Evolutionary conservation across 2,888 invertebrate species (phyloP).

Genomic region (Anthrax anthrax): DNA sequence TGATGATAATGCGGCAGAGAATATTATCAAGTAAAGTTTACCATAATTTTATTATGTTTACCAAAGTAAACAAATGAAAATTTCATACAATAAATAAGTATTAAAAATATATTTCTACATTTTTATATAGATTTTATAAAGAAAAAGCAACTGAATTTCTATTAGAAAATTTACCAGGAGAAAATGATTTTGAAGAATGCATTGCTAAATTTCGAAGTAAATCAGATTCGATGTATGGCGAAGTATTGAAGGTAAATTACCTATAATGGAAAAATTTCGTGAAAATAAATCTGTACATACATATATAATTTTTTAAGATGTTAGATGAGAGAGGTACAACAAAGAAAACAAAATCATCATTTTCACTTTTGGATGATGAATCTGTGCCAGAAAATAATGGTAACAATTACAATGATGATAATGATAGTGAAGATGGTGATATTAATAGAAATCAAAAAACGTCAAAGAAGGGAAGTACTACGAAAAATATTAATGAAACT

Average conservation of each 20-base stretch:
- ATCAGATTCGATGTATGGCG: conserved; percentile 7
- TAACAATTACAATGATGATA: conserved; percentile 28
- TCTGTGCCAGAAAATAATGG: too few species aligned
- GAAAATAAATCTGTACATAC: too few species aligned
- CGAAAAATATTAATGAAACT: conserved; percentile 5
- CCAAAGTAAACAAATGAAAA: too few species aligned
- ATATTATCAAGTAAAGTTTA: conserved; percentile 30
- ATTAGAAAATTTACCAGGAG: conserved; percentile 34
- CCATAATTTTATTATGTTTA: background rate
- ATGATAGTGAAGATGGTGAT: conserved; percentile 29
- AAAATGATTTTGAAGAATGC: conserved; percentile 37
- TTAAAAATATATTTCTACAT: background rate
- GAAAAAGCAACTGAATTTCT: conserved; percentile 38
- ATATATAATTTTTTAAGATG: conserved; percentile 6
- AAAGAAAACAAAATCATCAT: conserved; percentile 2
- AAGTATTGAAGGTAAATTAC: conserved; percentile 8
- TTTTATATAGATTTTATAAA: conserved; percentile 35
- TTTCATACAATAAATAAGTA: background rate
- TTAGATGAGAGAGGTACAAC: conserved; percentile 9
- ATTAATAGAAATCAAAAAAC: background rate
- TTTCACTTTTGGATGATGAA: conserved; percentile 29
- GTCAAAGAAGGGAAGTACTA: background rate
- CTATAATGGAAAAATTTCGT: too few species aligned
- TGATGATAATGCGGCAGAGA: conserved; percentile 41
- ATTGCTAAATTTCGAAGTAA: conserved; percentile 34